phyloP scores from a whole-genome alignment of 2,797 vertebrate species.

The Agapornis canus region DNA sequence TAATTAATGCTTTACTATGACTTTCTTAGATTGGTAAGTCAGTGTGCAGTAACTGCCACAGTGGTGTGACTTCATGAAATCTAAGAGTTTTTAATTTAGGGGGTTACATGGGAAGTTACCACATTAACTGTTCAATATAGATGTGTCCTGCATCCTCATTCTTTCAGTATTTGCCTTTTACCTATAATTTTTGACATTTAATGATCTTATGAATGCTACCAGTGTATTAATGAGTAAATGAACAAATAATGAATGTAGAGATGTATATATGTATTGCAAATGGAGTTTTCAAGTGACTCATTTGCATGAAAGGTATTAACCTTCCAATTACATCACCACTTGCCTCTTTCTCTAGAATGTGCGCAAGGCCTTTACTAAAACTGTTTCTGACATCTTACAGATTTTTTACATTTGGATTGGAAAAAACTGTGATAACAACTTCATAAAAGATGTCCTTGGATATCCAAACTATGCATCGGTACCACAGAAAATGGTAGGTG shows the following conservation, averaged over 20 bases:
- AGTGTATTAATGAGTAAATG: neutral
- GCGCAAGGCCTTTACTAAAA: neutral
- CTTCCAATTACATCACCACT: neutral
- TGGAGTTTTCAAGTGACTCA: neutral
- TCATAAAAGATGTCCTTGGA: slow-evolving; percentile 91
- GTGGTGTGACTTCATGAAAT: neutral
- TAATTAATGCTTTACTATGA: neutral
- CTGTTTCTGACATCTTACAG: slow-evolving; percentile 72
- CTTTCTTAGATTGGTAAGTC: neutral
- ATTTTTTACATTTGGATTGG: slow-evolving; percentile 93
- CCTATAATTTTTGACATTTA: neutral
- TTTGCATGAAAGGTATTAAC: neutral
- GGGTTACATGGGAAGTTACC: neutral
- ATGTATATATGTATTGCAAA: neutral
- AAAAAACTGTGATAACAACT: slow-evolving; percentile 85
- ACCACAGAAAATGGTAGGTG: slow-evolving; percentile 90
- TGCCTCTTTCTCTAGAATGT: neutral
- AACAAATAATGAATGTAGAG: neutral
- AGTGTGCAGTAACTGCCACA: neutral
- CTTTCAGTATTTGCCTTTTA: neutral
- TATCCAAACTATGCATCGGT: slow-evolving; percentile 86
- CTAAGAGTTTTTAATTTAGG: neutral
- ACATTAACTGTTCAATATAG: neutral
- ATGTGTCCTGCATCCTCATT: neutral
- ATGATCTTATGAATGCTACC: neutral